Percentiles rank a stretch among this genome's conserved stretches.
phyloP scores from a whole-genome alignment of 2,113 vertebrate genomes.

The Chiloscyllium plagiosum region DNA sequence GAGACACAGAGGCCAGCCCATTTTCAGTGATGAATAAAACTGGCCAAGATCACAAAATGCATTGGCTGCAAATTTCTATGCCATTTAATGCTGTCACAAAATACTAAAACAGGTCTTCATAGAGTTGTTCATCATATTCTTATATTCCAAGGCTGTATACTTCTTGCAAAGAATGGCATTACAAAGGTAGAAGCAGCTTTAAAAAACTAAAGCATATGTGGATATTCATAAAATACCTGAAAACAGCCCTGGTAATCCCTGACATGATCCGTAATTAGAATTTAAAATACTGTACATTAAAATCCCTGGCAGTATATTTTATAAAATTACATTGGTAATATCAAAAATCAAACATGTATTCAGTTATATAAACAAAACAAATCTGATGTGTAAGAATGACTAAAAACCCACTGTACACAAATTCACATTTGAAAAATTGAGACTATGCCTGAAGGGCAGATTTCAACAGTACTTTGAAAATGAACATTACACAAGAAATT shows the following conservation, averaged over 20 bases:
- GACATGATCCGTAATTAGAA: slow-evolving; percentile 32
- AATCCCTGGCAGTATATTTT: slow-evolving; percentile 32
- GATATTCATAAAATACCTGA: slow-evolving; percentile 38
- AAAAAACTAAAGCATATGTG: slow-evolving; percentile 38
- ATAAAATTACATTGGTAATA: slow-evolving; percentile 34
- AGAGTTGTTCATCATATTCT: slow-evolving; percentile 15
- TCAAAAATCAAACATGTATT: slow-evolving; percentile 23
- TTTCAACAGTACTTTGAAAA: not conserved
- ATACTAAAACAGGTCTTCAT: slow-evolving; percentile 15
- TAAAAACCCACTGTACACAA: slow-evolving; percentile 31
- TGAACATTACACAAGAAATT: slow-evolving; percentile 10
- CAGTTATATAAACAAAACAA: slow-evolving; percentile 26
- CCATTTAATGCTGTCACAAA: slow-evolving; percentile 37
- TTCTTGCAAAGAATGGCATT: slow-evolving; percentile 25
- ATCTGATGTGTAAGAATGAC: slow-evolving; percentile 24
- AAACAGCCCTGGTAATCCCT: slow-evolving; percentile 37
- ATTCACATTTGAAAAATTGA: not conserved
- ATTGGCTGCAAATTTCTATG: slow-evolving; percentile 15
- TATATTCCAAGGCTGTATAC: slow-evolving; percentile 27
- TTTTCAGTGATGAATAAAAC: not conserved
- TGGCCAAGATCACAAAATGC: not conserved
- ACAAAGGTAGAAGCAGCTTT: slow-evolving; percentile 37
- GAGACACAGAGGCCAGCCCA: not conserved
- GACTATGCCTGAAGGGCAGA: not conserved
- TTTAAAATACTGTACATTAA: slow-evolving; percentile 37